These are phyloP conservation scores for Myodes glareolus DNA, from an alignment of 2,113 vertebrate species.

Conservation along the genomic window DNA sequence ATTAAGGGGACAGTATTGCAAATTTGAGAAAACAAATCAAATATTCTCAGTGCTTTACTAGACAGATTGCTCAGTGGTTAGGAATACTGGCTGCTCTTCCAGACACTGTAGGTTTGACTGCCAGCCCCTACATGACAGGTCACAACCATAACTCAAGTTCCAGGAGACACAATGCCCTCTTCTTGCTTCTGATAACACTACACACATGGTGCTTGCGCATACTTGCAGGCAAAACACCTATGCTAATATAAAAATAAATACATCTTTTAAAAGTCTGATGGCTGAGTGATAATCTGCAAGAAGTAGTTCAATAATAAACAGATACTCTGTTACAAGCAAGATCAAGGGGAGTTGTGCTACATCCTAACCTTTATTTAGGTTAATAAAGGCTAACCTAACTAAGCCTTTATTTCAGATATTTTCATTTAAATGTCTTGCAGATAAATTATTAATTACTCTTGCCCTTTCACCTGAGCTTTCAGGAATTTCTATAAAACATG, in stretches of 20 bases:
- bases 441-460: constrained; percentile 42
- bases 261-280: background rate
- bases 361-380: no score
- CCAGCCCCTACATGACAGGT: background rate
- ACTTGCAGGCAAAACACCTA: background rate
- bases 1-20: background rate
- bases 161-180: fast-evolving
- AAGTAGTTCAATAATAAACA: constrained; percentile 30
- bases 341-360: background rate
- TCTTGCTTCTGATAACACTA: background rate
- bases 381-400: no score
- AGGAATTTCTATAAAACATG: constrained; percentile 40
- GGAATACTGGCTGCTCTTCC: background rate
- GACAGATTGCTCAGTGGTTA: background rate
- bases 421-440: constrained; percentile 10
- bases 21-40: background rate
- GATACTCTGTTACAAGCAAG: background rate
- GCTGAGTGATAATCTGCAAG: constrained; percentile 13
- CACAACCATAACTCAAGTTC: background rate
- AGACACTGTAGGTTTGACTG: background rate
- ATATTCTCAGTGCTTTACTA: background rate
- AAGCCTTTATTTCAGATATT: constrained; percentile 44
- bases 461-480: background rate
- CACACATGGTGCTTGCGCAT: background rate
- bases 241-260: background rate